Conservation (phyloP, 1,140 invertebrate species). For the Nautilus pompilius region DNA sequence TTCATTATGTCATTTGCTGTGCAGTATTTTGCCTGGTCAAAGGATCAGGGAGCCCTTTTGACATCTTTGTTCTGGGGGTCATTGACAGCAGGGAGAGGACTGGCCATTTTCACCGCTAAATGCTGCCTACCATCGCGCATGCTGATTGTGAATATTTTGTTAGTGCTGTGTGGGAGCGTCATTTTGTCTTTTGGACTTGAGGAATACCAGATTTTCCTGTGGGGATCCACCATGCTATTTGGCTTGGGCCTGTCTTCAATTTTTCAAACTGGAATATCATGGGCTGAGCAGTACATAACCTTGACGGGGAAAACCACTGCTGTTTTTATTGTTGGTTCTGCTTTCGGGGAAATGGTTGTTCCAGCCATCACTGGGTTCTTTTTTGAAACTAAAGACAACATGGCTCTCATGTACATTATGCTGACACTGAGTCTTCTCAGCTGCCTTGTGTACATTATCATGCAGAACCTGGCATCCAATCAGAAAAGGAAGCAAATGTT, state of each 20-base stretch:
- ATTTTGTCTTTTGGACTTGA: slow-evolving; percentile 49
- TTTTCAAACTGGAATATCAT: slow-evolving; percentile 57
- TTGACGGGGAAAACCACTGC: slow-evolving; percentile 58
- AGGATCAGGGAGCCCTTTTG: slow-evolving; percentile 48
- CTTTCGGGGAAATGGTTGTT: slow-evolving; percentile 57
- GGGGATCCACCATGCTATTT: slow-evolving; percentile 38
- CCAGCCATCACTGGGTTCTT: slow-evolving; percentile 50
- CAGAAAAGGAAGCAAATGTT: slow-evolving; percentile 1
- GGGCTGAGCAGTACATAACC: slow-evolving; percentile 57
- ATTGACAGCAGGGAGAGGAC: slow-evolving; percentile 55
- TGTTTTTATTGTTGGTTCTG: slow-evolving; percentile 56
- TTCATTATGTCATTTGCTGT: slow-evolving; percentile 53
- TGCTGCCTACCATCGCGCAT: slow-evolving; percentile 49
- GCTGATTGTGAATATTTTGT: slow-evolving; percentile 48
- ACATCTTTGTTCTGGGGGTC: slow-evolving; percentile 59
- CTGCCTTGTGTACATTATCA: slow-evolving; percentile 32
- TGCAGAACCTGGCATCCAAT: slow-evolving; percentile 39
- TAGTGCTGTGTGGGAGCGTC: slow-evolving; percentile 48
- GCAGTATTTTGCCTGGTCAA: slow-evolving; percentile 37
- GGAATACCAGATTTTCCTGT: slow-evolving; percentile 28
- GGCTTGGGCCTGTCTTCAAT: slow-evolving; percentile 59
- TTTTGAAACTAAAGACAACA: slow-evolving; percentile 38
- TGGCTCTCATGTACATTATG: slow-evolving; percentile 52
- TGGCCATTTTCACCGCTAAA: slow-evolving; percentile 55
- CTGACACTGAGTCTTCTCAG: slow-evolving; percentile 31